Conservation (phyloP, 35 echinoderm and acorn worm species). For the Lytechinus pictus region DNA sequence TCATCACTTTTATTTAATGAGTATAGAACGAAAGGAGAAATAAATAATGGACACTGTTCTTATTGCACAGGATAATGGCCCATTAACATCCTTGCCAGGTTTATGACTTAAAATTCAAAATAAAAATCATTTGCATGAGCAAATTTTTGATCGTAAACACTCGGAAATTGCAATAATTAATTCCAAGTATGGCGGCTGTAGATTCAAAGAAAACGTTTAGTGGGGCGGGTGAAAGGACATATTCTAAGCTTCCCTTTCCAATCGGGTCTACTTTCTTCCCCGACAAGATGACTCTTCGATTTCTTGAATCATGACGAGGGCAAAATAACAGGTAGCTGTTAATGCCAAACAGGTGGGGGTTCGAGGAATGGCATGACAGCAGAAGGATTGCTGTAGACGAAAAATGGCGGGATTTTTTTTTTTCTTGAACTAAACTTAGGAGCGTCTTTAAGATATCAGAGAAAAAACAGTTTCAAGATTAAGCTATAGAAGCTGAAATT, state of each 20-base stretch:
- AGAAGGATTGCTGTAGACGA: background rate
- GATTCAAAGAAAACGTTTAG: background rate
- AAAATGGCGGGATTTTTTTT: background rate
- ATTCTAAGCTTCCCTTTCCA: background rate
- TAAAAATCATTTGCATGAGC: background rate
- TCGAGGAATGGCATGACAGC: background rate
- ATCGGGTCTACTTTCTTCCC: background rate
- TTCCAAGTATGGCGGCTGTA: background rate
- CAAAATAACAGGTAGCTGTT: constrained; percentile 18
- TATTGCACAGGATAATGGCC: no score
- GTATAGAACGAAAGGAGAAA: no score
- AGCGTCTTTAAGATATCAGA: background rate
- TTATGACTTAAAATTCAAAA: background rate
- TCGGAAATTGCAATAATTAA: background rate
- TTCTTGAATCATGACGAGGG: background rate
- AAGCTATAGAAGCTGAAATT: background rate
- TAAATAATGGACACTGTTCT: no score
- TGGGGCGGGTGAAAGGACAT: background rate
- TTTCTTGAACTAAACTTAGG: background rate
- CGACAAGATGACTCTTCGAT: background rate
- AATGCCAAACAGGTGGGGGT: background rate
- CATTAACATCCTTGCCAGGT: background rate
- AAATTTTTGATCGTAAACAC: background rate
- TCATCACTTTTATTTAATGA: no score
- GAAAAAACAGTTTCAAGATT: background rate